These are phyloP conservation scores for Hesperia comma DNA, from an alignment of 2,888 invertebrate species.

Conservation along the genomic window DNA sequence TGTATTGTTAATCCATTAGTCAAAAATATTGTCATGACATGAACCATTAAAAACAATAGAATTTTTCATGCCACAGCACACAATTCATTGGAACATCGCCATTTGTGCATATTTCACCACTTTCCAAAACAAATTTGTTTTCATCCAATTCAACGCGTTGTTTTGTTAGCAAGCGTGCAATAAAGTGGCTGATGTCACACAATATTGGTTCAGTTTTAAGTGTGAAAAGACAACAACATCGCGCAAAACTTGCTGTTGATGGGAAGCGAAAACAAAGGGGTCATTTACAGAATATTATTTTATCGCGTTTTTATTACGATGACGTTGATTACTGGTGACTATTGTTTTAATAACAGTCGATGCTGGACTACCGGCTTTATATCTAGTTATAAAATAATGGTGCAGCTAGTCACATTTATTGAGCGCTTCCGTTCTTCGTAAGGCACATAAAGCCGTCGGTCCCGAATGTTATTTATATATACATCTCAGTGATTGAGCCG, in stretches of 20 bases:
- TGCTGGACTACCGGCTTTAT: no score
- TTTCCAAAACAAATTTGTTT: constrained; percentile 6
- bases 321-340: no score
- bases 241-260: background rate
- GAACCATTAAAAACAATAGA: background rate
- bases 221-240: constrained; percentile 5
- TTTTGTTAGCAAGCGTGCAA: constrained; percentile 8
- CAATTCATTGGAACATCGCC: background rate
- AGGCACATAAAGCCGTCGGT: no score
- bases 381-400: no score
- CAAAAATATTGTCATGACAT: background rate
- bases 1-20: no score
- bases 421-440: no score
- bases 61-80: background rate
- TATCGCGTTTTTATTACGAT: background rate
- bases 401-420: no score
- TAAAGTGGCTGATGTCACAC: constrained; percentile 7
- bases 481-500: no score
- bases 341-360: no score
- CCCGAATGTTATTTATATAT: no score
- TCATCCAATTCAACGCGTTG: constrained; percentile 10
- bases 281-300: background rate
- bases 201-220: constrained; percentile 4
- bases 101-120: background rate
- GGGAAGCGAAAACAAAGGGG: background rate